Percentiles rank a stretch among this genome's conserved stretches.
Conservation (phyloP, 53 echinoderm and acorn worm genomes). For the Actinopyga echinites region DNA sequence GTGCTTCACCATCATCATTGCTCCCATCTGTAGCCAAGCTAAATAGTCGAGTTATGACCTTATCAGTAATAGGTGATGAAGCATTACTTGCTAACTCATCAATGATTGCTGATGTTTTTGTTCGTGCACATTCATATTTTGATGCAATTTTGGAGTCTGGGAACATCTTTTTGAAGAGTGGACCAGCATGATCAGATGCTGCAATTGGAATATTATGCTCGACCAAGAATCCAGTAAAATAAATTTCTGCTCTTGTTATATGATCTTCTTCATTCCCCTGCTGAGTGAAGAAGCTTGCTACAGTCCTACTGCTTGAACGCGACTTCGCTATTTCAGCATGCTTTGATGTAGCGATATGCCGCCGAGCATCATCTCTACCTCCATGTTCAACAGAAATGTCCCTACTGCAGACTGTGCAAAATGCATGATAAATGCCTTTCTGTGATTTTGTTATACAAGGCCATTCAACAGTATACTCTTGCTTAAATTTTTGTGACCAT, state of each 20-base stretch:
- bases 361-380: conserved; percentile 21
- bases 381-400: conserved; percentile 34
- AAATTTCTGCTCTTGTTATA: conserved; percentile 29
- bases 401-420: conserved; percentile 43
- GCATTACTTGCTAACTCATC: not conserved
- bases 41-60: not conserved
- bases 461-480: not conserved
- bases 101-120: conserved; percentile 52
- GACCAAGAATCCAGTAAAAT: conserved; percentile 46
- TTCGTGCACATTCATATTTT: conserved; percentile 53
- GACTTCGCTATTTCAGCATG: conserved; percentile 1
- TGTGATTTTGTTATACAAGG: conserved; percentile 7
- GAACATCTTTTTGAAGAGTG: conserved; percentile 40
- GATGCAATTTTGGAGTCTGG: conserved; percentile 33
- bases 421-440: conserved; percentile 31
- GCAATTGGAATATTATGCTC: conserved; percentile 52
- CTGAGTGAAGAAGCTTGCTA: conserved; percentile 6
- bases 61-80: conserved; percentile 28
- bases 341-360: not conserved
- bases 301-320: not conserved
- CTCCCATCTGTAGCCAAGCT: conserved; percentile 53
- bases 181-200: conserved; percentile 40
- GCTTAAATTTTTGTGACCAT: too few relatives aligned
- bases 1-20: conserved; percentile 41
- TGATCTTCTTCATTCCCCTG: conserved; percentile 34